Conservation (phyloP, 2,888 invertebrate species). For the Acronicta leporina region DNA sequence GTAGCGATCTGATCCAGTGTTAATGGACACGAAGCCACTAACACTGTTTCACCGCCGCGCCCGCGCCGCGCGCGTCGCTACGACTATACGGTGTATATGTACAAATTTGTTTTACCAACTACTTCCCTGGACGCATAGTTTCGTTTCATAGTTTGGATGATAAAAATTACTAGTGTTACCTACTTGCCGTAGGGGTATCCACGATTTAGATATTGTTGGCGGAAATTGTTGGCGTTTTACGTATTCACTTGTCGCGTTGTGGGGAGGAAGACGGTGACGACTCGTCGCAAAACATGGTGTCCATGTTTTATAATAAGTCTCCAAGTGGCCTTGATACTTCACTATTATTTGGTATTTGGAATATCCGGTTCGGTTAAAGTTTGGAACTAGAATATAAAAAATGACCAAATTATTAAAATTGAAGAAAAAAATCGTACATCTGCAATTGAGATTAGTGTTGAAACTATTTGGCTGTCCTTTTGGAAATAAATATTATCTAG, state of each 20-base stretch:
- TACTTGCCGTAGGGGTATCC: conserved; percentile 88
- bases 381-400: conserved; percentile 87
- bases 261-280: conserved; percentile 63
- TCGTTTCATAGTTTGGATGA: conserved; percentile 83
- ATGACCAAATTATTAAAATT: conserved; percentile 83
- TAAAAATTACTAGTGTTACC: conserved; percentile 76
- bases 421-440: conserved; percentile 75
- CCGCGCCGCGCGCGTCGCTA: no score
- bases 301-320: conserved; percentile 85
- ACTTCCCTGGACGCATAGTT: conserved; percentile 72
- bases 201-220: conserved; percentile 83
- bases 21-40: conserved; percentile 30
- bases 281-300: conserved; percentile 81
- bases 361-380: conserved; percentile 85
- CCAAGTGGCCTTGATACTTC: conserved; percentile 89
- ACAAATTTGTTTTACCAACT: conserved; percentile 85
- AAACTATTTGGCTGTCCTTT: conserved; percentile 88
- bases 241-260: conserved; percentile 65
- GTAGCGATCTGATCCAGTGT: conserved; percentile 66
- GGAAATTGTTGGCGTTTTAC: conserved; percentile 79
- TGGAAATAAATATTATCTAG: conserved; percentile 86
- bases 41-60: conserved; percentile 20
- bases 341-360: conserved; percentile 85
- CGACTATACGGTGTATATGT: conserved; percentile 76
- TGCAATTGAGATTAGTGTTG: conserved; percentile 85